These are phyloP conservation scores for Nemotelus nigrinus DNA, from an alignment of 2,888 invertebrate species.

Conservation along the genomic window DNA sequence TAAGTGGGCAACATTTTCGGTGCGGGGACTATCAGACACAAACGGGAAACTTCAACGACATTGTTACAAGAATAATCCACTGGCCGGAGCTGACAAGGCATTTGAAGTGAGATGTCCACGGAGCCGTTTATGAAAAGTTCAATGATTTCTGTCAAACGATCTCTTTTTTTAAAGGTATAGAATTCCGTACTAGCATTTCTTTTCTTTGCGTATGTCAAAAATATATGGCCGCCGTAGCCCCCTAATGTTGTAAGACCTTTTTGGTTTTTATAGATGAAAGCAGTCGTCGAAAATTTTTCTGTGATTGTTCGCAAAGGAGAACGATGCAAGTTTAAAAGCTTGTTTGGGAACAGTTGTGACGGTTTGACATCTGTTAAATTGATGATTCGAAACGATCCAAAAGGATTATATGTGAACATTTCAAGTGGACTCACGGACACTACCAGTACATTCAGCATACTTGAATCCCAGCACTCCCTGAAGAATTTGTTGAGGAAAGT, in stretches of 20 bases:
- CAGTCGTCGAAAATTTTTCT: background rate
- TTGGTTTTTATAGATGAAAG: constrained; percentile 2
- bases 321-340: background rate
- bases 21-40: background rate
- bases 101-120: background rate
- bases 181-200: background rate
- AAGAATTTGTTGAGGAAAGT: background rate
- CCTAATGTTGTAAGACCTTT: background rate
- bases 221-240: background rate
- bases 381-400: background rate
- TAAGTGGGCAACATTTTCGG: background rate
- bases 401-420: constrained; percentile 10
- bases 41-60: background rate
- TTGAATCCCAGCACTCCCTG: constrained; percentile 5
- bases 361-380: background rate
- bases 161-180: background rate
- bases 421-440: no score
- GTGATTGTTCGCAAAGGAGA: background rate
- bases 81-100: background rate
- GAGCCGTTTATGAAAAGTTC: background rate
- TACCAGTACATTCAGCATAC: background rate
- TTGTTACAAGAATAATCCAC: background rate
- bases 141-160: background rate
- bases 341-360: constrained; percentile 15
- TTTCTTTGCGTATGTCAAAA: background rate